These are phyloP conservation scores for Paradoxurus hermaphroditus DNA, from an alignment of 2,113 vertebrate genomes.

Conservation along the genomic window DNA sequence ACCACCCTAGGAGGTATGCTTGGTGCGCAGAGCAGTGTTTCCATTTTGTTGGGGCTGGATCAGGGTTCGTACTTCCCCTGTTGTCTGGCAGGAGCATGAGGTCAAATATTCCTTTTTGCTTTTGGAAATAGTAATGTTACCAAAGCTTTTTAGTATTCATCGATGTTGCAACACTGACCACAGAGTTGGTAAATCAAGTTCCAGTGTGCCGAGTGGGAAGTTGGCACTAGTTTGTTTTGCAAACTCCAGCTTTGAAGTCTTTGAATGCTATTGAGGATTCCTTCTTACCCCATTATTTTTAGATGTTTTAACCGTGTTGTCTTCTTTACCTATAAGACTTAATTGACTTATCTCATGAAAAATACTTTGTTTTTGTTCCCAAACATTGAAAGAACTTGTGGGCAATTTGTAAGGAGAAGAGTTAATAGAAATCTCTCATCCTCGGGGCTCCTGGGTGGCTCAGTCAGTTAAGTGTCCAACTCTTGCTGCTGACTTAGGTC, in stretches of 20 bases:
- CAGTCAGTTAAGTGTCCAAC: too few species aligned
- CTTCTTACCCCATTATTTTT: neutral
- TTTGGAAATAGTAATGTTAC: neutral
- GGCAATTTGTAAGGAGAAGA: neutral
- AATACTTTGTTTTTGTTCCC: neutral
- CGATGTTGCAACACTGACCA: neutral
- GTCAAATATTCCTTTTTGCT: neutral
- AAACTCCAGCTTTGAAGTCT: neutral
- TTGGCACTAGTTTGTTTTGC: neutral
- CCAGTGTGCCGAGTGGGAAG: neutral
- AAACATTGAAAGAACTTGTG: neutral
- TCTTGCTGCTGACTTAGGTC: too few species aligned
- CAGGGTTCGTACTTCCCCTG: neutral
- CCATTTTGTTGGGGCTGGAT: neutral
- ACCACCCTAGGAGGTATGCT: conserved; percentile 93
- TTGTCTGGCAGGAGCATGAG: neutral
- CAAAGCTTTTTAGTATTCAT: neutral
- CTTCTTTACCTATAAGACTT: neutral
- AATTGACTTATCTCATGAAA: neutral
- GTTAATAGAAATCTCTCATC: neutral
- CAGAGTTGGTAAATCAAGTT: neutral
- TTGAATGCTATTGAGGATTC: neutral
- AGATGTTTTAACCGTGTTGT: neutral
- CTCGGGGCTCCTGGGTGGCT: neutral
- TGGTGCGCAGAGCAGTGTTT: neutral